Evolutionary conservation across 2,797 vertebrate species (phyloP).

Genomic region (Pampus argenteus): DNA sequence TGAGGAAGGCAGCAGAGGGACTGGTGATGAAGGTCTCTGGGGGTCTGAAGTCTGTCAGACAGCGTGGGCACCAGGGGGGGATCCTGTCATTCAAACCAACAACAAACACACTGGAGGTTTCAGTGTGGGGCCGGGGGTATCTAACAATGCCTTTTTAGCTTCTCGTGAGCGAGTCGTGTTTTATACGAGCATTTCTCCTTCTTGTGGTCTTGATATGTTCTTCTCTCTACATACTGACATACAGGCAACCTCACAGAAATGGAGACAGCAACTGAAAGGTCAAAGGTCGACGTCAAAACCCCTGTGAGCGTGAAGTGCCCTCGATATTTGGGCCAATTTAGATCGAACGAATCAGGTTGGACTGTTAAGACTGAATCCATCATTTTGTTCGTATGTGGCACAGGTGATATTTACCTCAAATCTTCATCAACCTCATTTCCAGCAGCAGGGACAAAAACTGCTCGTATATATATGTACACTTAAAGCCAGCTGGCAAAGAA

Average conservation of each 20-base stretch:
- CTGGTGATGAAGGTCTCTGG: slow-evolving; percentile 12
- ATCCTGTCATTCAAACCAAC: slow-evolving; percentile 47
- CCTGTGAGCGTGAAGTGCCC: background rate
- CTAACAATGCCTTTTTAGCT: no score
- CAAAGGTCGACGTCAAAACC: slow-evolving; percentile 5
- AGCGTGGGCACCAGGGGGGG: slow-evolving; percentile 17
- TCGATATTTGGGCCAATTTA: background rate
- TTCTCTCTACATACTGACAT: slow-evolving; percentile 10
- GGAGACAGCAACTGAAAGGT: background rate
- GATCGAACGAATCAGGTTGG: no score
- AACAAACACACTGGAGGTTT: slow-evolving; percentile 25
- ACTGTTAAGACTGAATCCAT: no score
- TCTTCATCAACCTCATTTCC: background rate
- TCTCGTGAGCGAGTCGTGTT: no score
- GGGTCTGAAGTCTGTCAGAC: slow-evolving; percentile 39
- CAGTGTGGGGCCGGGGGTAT: no score
- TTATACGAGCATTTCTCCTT: background rate
- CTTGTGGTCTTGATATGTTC: slow-evolving; percentile 12
- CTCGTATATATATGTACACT: no score
- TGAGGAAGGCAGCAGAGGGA: slow-evolving; percentile 6
- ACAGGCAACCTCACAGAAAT: slow-evolving; percentile 7
- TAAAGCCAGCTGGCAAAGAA: no score
- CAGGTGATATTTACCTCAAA: background rate
- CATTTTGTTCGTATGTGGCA: background rate
- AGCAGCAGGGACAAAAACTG: background rate